These are phyloP conservation scores for Tetramorium bicarinatum DNA, from an alignment of 2,888 invertebrate species.

Conservation along the genomic window DNA sequence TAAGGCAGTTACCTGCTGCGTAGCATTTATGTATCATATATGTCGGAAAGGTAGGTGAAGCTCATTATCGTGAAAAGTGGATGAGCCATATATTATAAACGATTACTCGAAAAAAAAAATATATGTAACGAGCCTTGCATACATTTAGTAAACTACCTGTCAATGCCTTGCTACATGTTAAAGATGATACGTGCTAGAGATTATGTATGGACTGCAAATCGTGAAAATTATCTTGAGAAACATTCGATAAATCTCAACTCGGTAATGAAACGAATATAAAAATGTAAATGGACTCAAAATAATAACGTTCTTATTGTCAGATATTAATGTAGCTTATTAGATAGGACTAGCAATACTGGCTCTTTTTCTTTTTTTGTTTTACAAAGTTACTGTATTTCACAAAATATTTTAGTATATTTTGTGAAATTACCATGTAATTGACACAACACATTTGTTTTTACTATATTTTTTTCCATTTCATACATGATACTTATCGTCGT, in stretches of 20 bases:
- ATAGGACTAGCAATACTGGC: constrained; percentile 4
- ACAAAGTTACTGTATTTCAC: constrained; percentile 40
- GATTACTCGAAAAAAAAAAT: constrained; percentile 1
- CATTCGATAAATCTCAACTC: background rate
- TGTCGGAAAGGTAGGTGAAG: constrained; percentile 85
- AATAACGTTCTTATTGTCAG: background rate
- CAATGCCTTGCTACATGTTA: background rate
- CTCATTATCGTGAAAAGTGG: constrained; percentile 72
- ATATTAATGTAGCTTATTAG: constrained; percentile 3
- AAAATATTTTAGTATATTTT: constrained; percentile 51
- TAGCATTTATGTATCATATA: constrained; percentile 86
- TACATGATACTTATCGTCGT: constrained; percentile 9
- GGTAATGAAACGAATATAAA: background rate
- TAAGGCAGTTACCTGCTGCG: constrained; percentile 85
- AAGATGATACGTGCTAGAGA: background rate
- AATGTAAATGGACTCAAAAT: background rate
- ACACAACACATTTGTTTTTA: constrained; percentile 2
- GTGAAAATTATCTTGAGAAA: background rate
- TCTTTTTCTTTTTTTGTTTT: background rate
- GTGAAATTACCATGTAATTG: constrained; percentile 39
- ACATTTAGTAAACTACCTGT: background rate
- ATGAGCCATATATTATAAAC: constrained; percentile 73
- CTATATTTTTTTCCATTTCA: constrained; percentile 40
- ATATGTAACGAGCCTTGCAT: background rate
- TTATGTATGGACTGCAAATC: background rate